Base-by-base conservation (phyloP, 2,113 vertebrate genomes). In the Alaudala cheleensis region DNA sequence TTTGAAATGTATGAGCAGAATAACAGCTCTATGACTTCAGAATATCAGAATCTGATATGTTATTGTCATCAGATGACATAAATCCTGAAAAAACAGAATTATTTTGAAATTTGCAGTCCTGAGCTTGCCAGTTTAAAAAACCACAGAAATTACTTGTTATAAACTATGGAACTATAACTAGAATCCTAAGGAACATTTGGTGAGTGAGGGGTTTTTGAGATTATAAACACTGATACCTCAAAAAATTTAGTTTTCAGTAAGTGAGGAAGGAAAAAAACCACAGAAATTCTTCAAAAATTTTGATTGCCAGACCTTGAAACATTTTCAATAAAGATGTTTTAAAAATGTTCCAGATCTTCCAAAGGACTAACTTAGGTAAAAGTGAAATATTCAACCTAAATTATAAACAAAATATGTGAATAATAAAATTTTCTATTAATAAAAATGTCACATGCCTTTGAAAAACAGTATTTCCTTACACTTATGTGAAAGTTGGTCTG, bases 121-220 rank as follows among this genome's bases (percentile, higher is more conserved):
- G 58, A 76, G 13, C 7, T 67, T 74, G 39, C 18, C 21, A 57
- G 13, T 21, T 60, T 37, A 80, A 28, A 65, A 86, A 11, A 37
- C 57, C 44, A 72, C 6, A 33, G 44, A 13, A 54, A 45, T 73
- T 19, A 42, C 40, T 70, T 71, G 10, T 47, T 76, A 61, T 42
- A n/a, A 86, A 60, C 14, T 18, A 39, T 37, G 53, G 14, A 47
- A 62, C 71, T 78, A 25, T 23, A 71, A 25, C 6, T 44, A 37
- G 20, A 83, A 83, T 73, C 11, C 8, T 62, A 37, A 49, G 11
- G 14, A 14, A 1, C 1, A 17, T 29, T n/a, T 80, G 23, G 3
- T n/a, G 9, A 18, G 4, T 5, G 5, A 49, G 2, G 1, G 0
- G 2, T 56, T 62, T 67, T 45, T 37, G 1, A 53, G 3, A 5